Conservation (phyloP, 1,140 invertebrate genomes). For the Drosophila novamexicana region DNA sequence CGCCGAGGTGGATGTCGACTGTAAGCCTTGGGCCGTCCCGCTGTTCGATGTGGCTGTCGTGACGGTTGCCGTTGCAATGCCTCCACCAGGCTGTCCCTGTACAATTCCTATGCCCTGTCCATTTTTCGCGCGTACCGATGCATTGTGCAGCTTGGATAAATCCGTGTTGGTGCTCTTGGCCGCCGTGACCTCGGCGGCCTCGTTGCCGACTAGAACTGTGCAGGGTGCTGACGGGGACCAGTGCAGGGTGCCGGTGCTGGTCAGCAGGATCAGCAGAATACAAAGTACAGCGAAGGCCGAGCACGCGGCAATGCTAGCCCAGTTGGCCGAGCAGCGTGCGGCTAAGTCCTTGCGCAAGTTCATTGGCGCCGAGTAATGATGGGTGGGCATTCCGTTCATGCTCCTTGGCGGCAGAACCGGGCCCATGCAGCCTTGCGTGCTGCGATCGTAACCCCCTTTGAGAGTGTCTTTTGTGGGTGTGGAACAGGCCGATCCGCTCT, state of each 20-base stretch:
- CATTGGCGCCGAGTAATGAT: slow-evolving; percentile 84
- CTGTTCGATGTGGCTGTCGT: slow-evolving; percentile 73
- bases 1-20: slow-evolving; percentile 74
- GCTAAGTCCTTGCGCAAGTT: slow-evolving; percentile 95
- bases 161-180: slow-evolving; percentile 84
- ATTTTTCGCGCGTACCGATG: slow-evolving; percentile 86
- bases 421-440: slow-evolving; percentile 84
- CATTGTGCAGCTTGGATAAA: slow-evolving; percentile 83
- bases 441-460: slow-evolving; percentile 90
- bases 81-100: slow-evolving; percentile 84
- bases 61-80: slow-evolving; percentile 68
- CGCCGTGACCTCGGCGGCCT: slow-evolving; percentile 81
- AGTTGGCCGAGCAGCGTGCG: slow-evolving; percentile 95
- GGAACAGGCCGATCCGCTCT: slow-evolving; percentile 85
- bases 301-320: slow-evolving; percentile 94
- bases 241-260: slow-evolving; percentile 92
- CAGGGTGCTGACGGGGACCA: slow-evolving; percentile 93
- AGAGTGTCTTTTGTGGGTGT: slow-evolving; percentile 84
- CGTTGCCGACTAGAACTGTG: slow-evolving; percentile 91
- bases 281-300: slow-evolving; percentile 91
- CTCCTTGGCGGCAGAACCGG: slow-evolving; percentile 91
- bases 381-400: slow-evolving; percentile 85
- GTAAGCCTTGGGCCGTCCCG: slow-evolving; percentile 71
- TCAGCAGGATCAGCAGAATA: slow-evolving; percentile 93
- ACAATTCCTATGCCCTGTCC: slow-evolving; percentile 85